Evolutionary conservation across 2,113 vertebrate genomes (phyloP), one percentile per base, ranked within the genome.

Genomic region (Zeus faber): DNA sequence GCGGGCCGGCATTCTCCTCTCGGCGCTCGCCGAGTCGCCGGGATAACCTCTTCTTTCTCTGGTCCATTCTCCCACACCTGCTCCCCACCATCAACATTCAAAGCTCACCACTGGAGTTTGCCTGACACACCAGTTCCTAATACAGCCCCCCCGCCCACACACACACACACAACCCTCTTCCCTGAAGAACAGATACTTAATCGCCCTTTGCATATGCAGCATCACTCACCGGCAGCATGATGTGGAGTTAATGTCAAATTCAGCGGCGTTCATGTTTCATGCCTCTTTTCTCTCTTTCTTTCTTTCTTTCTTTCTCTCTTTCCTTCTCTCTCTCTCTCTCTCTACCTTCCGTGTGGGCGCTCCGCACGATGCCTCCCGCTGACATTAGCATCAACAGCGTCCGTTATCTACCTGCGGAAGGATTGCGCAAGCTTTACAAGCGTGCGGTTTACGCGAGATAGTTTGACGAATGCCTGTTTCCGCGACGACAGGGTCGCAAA

Each of bases 51-150:
- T 70, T 25, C 54, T 72, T 69, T 75, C 29, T 29, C 14, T 4
- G 16, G 29, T 44, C 54, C 47, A 17, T 55, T 57, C 60, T 45
- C 43, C 43, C 20, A 41, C 80, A 83, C 71, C 77, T 85, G 82
- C 81, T 83, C 54, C 73, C 67, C 56, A 10, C 68, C 47, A 35
- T 26, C 64, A 54, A n/a, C 24, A 69, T 70, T 49, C 50, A 73
- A 61, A 55, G 43, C 51, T 45, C 50, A 20, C 45, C 59, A 43
- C 24, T 23, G 57, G 47, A 60, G 49, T 43, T 64, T 14, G 66
- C 60, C 62, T 65, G 64, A 54, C 54, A 63, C 54, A 63, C 58
- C 43, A 24, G 43, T 50, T 35, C 22, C 4, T 43, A 25, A 43
- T n/a, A 53, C 49, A 63, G 13, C 5, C 39, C 18, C 11, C 29